Percentiles rank a stretch among this genome's conserved stretches.
phyloP scores from a whole-genome alignment of 2,888 invertebrate species.

The Philopedon plagiatum region DNA sequence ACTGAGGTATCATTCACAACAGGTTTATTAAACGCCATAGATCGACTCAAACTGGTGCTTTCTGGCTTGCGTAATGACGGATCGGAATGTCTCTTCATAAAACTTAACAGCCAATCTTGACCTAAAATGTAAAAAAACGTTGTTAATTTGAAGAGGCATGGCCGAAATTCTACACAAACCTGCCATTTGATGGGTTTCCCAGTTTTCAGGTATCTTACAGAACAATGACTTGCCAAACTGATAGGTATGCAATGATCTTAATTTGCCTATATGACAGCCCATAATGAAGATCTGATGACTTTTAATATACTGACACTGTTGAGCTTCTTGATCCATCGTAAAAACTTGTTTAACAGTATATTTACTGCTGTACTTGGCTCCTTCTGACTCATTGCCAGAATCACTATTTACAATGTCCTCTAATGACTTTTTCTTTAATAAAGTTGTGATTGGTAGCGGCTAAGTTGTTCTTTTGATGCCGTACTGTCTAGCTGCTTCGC shows the following conservation, averaged over 20 bases:
- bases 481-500: neutral
- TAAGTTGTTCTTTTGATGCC: slow-evolving; percentile 24
- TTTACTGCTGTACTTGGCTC: neutral
- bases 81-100: slow-evolving; percentile 29
- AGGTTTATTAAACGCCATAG: slow-evolving; percentile 42
- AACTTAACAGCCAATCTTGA: slow-evolving; percentile 40
- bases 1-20: no score
- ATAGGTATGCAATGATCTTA: slow-evolving; percentile 40
- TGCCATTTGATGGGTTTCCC: slow-evolving; percentile 44
- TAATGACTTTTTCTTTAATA: slow-evolving; percentile 22
- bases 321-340: slow-evolving; percentile 23
- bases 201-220: slow-evolving; percentile 39
- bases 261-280: slow-evolving; percentile 39
- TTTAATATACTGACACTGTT: slow-evolving; percentile 29
- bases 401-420: neutral
- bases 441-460: slow-evolving; percentile 21
- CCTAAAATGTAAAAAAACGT: slow-evolving; percentile 16
- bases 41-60: no score
- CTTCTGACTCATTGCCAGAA: neutral
- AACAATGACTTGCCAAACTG: slow-evolving; percentile 37
- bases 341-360: slow-evolving; percentile 29
- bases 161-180: neutral
- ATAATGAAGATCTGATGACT: slow-evolving; percentile 39
- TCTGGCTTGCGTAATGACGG: slow-evolving; percentile 52
- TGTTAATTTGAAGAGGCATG: no score